Evolutionary conservation across 2,113 vertebrate genomes (phyloP), one percentile per base, ranked within the genome.

Genomic region (Meriones unguiculatus): DNA sequence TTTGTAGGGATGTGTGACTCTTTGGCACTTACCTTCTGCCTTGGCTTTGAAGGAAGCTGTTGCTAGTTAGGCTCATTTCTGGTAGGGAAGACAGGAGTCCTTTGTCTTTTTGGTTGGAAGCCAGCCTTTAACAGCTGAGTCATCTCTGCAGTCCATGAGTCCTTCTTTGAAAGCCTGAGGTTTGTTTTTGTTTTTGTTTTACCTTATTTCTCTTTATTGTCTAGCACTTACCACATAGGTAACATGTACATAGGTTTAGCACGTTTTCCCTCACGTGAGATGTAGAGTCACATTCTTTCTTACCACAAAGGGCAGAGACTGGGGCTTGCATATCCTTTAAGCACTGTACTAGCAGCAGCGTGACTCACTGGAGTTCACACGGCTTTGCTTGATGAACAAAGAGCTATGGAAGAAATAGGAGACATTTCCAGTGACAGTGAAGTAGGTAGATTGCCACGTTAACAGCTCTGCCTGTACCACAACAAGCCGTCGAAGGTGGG

Each of bases 221-320:
- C 8, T 38, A 94, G 38, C 20, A 88, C 20, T 80, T 90, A 69
- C 3, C n/a, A 89, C 22, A 54, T 50, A 54, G 65, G 2, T 85
- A 76, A 59, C 9, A 75, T 64, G 87, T 88, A 59, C 65, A 10
- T 73, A 77, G 28, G 7, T 89, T 89, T 93, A 57, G 70, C 41
- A 14, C 62, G 28, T 18, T 41, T 70, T 90, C 50, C 75, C 46
- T 76, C 54, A 76, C 54, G 62, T n/a, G 25, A 14, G 35, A 25
- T 76, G 11, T 30, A 92, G 64, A 86, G 15, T 94, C 92, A 10
- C 80, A 96, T 89, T 91, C 50, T 91, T 91, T 95, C 17, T 89
- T 94, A 25, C 88, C 76, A 35, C 87, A 32, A 81, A 93, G 64
- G n/a, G 25, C 46, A 84, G 77, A 92, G 57, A 80, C 30, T 41